Evolutionary conservation across 2,888 invertebrate genomes (phyloP), one percentile per base, ranked within the genome.

Genomic region (Tuta absoluta): DNA sequence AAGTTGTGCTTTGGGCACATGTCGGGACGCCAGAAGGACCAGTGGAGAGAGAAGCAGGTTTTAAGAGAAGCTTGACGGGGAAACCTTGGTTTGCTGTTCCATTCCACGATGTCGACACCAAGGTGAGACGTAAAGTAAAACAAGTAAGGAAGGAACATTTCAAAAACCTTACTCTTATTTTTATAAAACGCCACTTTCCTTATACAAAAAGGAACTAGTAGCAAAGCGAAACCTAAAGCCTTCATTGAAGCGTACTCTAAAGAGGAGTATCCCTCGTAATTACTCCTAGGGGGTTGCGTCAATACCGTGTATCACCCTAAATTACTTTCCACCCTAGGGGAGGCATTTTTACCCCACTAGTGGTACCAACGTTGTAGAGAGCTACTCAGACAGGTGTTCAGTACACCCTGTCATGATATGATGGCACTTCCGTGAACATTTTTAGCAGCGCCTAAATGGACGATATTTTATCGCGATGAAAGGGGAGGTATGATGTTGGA

Each of bases 1-100:
- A 95, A 78, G 94, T 95, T 71, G 94, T 95, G 63, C 82, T 95
- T 71, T 95, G 95, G 95, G 94, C 94, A 17, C 91, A 91, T 66
- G 90, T 91, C 3, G 91, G 91, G 14, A 91, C 91, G 0, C 91
- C 83, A 82, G 94, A 89, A 73, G 94, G 94, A 21, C 93, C 93
- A 4, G 92, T 93, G 69, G 94, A 95, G 78, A 92, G 94, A 66
- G 94, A 95, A 67, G 92, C 93, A 1, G 94, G 94, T 41, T 95
- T 95, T 79, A 87, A 93, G 4, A 90, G 91, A 68, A 93, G 93
- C 75, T 82, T 95, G 74, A 87, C 93, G 2, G 94, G 94, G 64
- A 89, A 95, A 69, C 94, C 95, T 0, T 95, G 95, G 95, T 93
- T 93, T 67, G 95, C 95, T 12, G 93, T 95, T 66, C 94, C 95